phyloP scores from a whole-genome alignment of 2,888 invertebrate genomes.

The Netelia inedita region DNA sequence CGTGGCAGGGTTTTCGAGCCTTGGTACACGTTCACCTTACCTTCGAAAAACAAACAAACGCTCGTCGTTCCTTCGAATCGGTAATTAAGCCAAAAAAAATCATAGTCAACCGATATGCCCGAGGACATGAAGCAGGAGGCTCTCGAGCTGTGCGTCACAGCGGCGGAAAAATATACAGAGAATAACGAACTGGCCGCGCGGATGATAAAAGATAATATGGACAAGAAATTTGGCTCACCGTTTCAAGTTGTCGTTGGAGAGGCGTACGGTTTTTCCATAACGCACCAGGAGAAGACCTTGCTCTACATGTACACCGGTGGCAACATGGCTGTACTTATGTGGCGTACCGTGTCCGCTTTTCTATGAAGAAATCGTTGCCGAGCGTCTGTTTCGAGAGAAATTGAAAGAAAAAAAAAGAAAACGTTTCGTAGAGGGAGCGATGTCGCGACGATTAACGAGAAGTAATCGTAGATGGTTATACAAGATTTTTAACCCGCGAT shows the following conservation, averaged over 20 bases:
- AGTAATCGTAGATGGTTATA: too few relatives aligned
- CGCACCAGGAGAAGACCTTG: slow-evolving; percentile 95
- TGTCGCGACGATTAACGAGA: too few relatives aligned
- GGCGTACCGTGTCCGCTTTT: slow-evolving; percentile 77
- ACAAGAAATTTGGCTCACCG: slow-evolving; percentile 95
- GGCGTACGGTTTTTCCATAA: slow-evolving; percentile 97
- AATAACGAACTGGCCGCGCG: slow-evolving; percentile 95
- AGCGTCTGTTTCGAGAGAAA: neutral
- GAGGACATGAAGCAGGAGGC: slow-evolving; percentile 95
- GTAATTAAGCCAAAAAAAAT: neutral
- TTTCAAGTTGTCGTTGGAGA: slow-evolving; percentile 97
- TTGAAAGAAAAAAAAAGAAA: slow-evolving; percentile 12
- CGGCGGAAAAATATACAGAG: slow-evolving; percentile 95
- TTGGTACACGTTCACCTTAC: too few relatives aligned
- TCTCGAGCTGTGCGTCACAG: slow-evolving; percentile 95
- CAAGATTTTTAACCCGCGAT: too few relatives aligned
- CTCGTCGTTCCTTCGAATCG: neutral
- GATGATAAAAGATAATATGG: slow-evolving; percentile 97
- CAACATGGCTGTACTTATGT: slow-evolving; percentile 89
- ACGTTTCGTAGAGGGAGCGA: neutral
- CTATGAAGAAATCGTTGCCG: slow-evolving; percentile 46
- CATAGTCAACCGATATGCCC: slow-evolving; percentile 90
- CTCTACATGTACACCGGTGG: slow-evolving; percentile 97
- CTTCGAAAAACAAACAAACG: too few relatives aligned
- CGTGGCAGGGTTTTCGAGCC: too few relatives aligned